These are phyloP conservation scores for Tonatia bakeri DNA, from an alignment of 2,113 vertebrate genomes.

Conservation along the genomic window DNA sequence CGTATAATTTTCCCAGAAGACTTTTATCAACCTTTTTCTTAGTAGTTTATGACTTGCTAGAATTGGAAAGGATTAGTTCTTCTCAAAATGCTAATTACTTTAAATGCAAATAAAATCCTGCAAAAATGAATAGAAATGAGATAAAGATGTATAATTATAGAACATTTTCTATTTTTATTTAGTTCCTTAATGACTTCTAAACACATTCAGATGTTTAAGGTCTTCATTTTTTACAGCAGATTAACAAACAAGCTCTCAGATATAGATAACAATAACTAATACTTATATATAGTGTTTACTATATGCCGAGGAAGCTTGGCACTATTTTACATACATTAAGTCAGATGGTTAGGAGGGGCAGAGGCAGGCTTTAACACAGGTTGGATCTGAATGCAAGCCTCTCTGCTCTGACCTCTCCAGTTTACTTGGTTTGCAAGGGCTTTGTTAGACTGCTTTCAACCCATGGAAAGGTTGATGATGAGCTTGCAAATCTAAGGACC, in stretches of 20 bases:
- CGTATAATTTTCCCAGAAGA: conserved; percentile 32
- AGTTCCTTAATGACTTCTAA: conserved; percentile 47
- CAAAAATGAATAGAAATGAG: conserved; percentile 52
- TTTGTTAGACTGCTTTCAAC: not conserved
- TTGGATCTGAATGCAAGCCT: not conserved
- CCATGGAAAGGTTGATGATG: not conserved
- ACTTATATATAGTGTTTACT: not conserved
- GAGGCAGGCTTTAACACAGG: not conserved
- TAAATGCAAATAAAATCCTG: conserved; percentile 44
- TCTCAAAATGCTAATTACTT: conserved; percentile 35
- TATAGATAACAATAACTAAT: not conserved
- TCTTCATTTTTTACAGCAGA: not conserved
- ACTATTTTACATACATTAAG: not conserved
- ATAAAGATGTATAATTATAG: conserved; percentile 22
- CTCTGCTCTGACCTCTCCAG: not conserved
- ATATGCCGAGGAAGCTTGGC: not conserved
- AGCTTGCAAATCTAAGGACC: not conserved
- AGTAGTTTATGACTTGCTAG: conserved; percentile 36
- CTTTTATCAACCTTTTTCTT: conserved; percentile 27
- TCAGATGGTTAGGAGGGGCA: not conserved
- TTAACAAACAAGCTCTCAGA: conserved; percentile 9
- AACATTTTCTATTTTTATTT: conserved; percentile 40
- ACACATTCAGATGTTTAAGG: conserved; percentile 36
- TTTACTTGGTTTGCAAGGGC: not conserved
- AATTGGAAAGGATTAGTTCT: conserved; percentile 32